Base-by-base conservation (phyloP, 2,113 vertebrate species). In the Arvicanthis niloticus region DNA sequence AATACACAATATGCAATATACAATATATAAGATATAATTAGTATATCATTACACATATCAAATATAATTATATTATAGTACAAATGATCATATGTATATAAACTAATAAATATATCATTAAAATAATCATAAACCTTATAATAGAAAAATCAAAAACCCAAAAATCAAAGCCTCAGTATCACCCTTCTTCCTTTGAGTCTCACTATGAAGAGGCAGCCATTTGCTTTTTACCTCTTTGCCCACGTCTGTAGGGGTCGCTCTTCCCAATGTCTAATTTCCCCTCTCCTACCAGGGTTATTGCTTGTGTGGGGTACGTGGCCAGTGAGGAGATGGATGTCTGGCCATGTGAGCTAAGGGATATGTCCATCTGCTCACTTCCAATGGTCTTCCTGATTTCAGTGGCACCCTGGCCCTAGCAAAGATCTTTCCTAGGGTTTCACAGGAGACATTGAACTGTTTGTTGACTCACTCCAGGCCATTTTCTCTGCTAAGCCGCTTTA, bases 401-500 rank as follows among this genome's bases (percentile, higher is more conserved):
- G 89, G 80, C 40, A 13, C 22, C 31, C 17, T 73, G 48, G 42
- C 34, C 51, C 92, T 68, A 56, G 51, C 70, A 84, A 87, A 1
- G 34, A 40, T 10, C 58, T 42, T 31, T 90, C 65, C 65, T 76
- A 76, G 40, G 29, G 21, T 80, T 96, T 96, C 60, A 58, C 5
- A 17, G 40, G 9, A 80, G 75, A n/a, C 93, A 68, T 9, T 72
- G 26, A 4, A 24, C 82, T 94, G 48, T 51, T 95, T 91, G 19
- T 85, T 93, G 48, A 88, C 9, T 87, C 56, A 67, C 1, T 45
- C 48, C 21, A 34, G 22, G 42, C 42, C 6, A 65, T 95, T 94
- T 93, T 88, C 70, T 93, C 88, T 75, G 7, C 42, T 88, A 82
- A 91, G 62, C 77, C 34, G 85, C 89, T 89, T 94, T 42, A 90